Base-by-base conservation (phyloP, 2,113 vertebrate genomes). In the Nymphicus hollandicus region DNA sequence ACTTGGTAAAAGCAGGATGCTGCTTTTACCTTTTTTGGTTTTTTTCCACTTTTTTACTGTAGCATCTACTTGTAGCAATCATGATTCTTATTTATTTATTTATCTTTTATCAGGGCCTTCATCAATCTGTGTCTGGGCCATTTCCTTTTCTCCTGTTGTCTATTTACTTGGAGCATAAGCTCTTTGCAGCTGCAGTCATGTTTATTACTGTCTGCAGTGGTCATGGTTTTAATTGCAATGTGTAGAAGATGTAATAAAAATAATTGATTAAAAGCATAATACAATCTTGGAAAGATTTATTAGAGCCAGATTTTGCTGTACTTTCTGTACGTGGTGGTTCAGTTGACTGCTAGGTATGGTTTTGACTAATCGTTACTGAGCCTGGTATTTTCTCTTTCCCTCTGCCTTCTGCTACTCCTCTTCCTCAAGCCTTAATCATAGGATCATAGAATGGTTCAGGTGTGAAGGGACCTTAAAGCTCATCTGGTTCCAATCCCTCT, bases 401-500 rank as follows among this genome's bases (percentile, higher is more conserved):
- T 88, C 55, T 9, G 72, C 2, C 3, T 43, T 28, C 11, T n/a
- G 19, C 55, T 56, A 19, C 19, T 55, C 29, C 29, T 64, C 4
- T 10, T 84, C 6, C 12, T 65, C 33, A 69, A 12, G 7, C 11
- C 23, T 70, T 63, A 33, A 24, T 41, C 24, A 19, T 3, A 55
- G 19, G n/a, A 47, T 37, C 9, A 8, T 16, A 31, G 8, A 31
- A 11, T 9, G 5, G 4, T 64, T 56, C 49, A 27, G 17, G 4
- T 49, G 55, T 35, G 13, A 55, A 49, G 5, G 17, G 10, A 56
- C 22, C 9, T 64, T 43, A 35, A 63, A 70, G 2, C 0, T 5
- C 24, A 31, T 27, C 28, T 9, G 0, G 1, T 29, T 2, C 11
- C 33, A 46, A 25, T 13, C 10, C 13, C 2, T 5, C 7, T 53